Evolutionary conservation across 2,888 invertebrate genomes (phyloP).

Genomic region (Morpho deidamia): DNA sequence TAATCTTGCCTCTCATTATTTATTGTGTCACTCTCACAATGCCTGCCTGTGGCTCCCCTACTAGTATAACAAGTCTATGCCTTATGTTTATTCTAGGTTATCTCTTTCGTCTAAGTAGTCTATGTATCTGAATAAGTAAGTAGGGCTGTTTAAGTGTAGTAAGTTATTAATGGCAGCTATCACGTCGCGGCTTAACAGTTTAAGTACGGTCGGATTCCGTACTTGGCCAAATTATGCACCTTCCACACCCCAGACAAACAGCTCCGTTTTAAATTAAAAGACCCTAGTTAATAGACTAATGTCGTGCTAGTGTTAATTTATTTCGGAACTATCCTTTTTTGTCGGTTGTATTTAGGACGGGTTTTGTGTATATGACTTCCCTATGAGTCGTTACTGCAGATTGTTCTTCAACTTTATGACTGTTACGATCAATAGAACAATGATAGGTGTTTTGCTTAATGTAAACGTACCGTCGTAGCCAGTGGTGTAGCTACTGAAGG

Average conservation of each 20-base stretch:
- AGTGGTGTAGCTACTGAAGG: too few species aligned
- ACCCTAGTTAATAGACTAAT: constrained; percentile 2
- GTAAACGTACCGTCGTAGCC: too few species aligned
- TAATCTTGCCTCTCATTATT: too few species aligned
- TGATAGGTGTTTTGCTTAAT: too few species aligned
- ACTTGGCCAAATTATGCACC: constrained; percentile 48
- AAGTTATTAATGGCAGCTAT: constrained; percentile 56
- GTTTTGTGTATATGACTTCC: too few species aligned
- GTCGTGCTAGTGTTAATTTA: constrained; percentile 5
- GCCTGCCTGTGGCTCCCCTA: too few species aligned
- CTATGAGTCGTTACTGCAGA: too few species aligned
- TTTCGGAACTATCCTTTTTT: neutral
- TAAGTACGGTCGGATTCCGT: constrained; percentile 53
- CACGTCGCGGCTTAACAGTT: constrained; percentile 53
- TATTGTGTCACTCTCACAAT: too few species aligned
- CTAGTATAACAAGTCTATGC: too few species aligned
- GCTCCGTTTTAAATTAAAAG: constrained; percentile 34
- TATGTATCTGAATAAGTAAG: constrained; percentile 45
- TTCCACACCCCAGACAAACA: constrained; percentile 39
- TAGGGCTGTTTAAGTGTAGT: constrained; percentile 34
- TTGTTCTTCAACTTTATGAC: too few species aligned
- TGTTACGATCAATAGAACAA: too few species aligned
- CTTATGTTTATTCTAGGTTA: neutral
- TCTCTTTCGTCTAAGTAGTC: constrained; percentile 19
- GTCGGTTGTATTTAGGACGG: neutral